phyloP scores from a whole-genome alignment of 2,888 invertebrate species.

The Tinea semifulvella region DNA sequence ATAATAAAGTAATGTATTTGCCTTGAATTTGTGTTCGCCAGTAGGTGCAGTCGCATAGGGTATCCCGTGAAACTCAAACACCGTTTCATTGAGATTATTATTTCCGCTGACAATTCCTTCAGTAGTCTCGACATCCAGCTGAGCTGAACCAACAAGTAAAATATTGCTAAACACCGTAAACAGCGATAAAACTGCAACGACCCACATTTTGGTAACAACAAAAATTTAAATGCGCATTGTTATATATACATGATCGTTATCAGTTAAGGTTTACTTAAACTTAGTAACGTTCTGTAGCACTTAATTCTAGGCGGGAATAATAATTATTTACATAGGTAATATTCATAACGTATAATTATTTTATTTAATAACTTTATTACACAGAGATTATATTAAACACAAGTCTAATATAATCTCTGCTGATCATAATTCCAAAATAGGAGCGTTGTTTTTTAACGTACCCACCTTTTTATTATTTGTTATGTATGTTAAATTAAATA shows the following conservation, averaged over 20 bases:
- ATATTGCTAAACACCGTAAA: background rate
- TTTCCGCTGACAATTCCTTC: slow-evolving; percentile 14
- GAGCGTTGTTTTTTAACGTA: too few species aligned
- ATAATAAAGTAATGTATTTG: too few species aligned
- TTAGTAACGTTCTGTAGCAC: too few species aligned
- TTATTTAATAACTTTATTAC: too few species aligned
- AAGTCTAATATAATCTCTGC: too few species aligned
- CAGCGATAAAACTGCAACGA: background rate
- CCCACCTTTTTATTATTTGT: too few species aligned
- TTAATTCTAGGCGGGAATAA: too few species aligned
- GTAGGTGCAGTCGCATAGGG: slow-evolving; percentile 15
- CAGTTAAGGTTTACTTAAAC: background rate
- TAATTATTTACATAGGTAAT: too few species aligned
- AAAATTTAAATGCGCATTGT: background rate
- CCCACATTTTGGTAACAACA: background rate
- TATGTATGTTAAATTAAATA: too few species aligned
- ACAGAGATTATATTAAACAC: too few species aligned
- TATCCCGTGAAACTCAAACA: slow-evolving; percentile 15
- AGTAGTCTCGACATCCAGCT: slow-evolving; percentile 5
- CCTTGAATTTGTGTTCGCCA: slow-evolving; percentile 15
- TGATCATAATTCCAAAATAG: too few species aligned
- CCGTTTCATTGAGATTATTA: background rate
- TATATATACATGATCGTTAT: background rate
- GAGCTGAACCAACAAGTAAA: background rate
- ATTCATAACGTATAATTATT: too few species aligned